phyloP scores from a whole-genome alignment of 2,113 vertebrate genomes.

The Asarcornis scutulata region DNA sequence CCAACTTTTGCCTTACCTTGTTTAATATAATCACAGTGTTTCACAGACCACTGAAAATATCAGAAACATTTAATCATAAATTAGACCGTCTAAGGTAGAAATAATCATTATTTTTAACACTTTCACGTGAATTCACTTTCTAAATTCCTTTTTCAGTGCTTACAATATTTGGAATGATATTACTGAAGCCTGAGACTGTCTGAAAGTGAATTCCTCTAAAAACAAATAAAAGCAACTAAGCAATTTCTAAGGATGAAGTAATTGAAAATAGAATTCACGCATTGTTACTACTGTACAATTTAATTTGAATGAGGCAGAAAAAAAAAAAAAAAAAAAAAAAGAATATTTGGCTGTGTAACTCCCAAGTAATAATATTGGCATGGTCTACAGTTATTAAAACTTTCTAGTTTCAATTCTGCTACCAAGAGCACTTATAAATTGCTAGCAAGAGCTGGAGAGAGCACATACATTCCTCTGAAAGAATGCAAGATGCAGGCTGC shows the following conservation, averaged over 20 bases:
- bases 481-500: neutral
- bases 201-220: neutral
- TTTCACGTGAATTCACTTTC: neutral
- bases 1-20: neutral
- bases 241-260: neutral
- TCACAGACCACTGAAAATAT: neutral
- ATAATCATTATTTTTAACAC: neutral
- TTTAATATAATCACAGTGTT: neutral
- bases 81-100: neutral
- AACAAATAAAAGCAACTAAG: neutral
- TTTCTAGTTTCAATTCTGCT: neutral
- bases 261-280: neutral
- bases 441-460: neutral
- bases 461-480: neutral
- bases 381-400: neutral
- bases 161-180: neutral
- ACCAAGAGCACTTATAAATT: neutral
- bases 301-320: neutral
- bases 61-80: neutral
- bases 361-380: neutral
- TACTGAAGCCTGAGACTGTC: neutral
- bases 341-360: neutral
- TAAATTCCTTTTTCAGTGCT: neutral
- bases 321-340: neutral
- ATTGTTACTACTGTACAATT: neutral